Conservation (phyloP, 2,888 invertebrate species). For the Aphodius granarius region DNA sequence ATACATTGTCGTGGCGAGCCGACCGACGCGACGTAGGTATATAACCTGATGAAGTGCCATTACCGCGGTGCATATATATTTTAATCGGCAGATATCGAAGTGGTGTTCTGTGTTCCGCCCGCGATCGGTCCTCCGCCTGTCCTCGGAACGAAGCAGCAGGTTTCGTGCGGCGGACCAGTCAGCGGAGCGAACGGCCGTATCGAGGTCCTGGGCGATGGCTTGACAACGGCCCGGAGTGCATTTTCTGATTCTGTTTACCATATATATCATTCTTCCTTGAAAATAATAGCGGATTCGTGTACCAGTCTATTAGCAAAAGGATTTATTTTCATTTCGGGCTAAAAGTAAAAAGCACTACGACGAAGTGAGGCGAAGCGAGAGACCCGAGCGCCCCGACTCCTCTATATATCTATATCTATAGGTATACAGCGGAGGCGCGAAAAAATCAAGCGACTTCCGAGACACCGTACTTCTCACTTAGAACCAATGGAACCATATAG, state of each 20-base stretch:
- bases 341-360: constrained; percentile 39
- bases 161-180: background rate
- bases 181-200: constrained; percentile 15
- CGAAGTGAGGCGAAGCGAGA: constrained; percentile 22
- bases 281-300: constrained; percentile 61
- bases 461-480: constrained; percentile 29
- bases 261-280: constrained; percentile 57
- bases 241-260: constrained; percentile 56
- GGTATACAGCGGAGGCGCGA: constrained; percentile 27
- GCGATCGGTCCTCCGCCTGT: constrained; percentile 23
- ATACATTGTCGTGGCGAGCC: background rate
- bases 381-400: background rate
- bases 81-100: constrained; percentile 45
- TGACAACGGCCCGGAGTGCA: constrained; percentile 48
- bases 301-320: constrained; percentile 59
- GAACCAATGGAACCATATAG: constrained; percentile 33
- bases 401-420: background rate
- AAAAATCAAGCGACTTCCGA: constrained; percentile 42
- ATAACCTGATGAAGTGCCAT: constrained; percentile 38
- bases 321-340: constrained; percentile 58
- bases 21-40: too few relatives aligned
- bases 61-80: constrained; percentile 40
- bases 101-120: constrained; percentile 45
- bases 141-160: constrained; percentile 1
- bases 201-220: constrained; percentile 26